Base-by-base conservation (phyloP, 1,140 invertebrate species). In the Bombus cullumanus region DNA sequence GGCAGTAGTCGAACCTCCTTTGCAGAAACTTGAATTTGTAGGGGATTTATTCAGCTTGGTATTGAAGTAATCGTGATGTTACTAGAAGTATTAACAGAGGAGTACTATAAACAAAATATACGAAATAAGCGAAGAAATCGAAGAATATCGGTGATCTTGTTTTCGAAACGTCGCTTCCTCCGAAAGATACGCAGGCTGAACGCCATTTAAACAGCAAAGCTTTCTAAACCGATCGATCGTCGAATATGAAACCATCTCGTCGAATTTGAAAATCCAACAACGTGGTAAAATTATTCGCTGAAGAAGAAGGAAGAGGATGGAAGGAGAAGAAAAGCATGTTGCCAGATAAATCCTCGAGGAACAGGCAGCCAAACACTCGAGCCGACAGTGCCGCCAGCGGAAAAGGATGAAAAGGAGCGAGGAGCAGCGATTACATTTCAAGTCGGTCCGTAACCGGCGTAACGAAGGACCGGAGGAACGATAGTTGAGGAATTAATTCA, bases 401-500 rank as follows among this genome's bases (percentile, higher is more conserved):
- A 47, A 68, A 25, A 68, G 77, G 22, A 47, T 31, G 62, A 31
- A 84, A 84, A 59, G 34, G 76, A 53, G 39, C 39, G 22, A 43
- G 73, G 47, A 84, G 66, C 68, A 69, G 53, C 83, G 83, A 84
- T 84, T 84, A 79, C 76, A 79, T 84, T 84, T 79, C 66, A 39
- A 81, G 83, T 57, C 57, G 78, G 37, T 57, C 31, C 57, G 83
- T 81, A 72, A 79, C 37, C 66, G 81, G 43, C 74, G 75, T 84
- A 85, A 85, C 83, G 83, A 85, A 85, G 83, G 83, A 85, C 76
- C 83, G 76, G 66, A 59, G 83, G 53, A 80, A 84, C 53, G 83
- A 84, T 80, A 73, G 83, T 80, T 22, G 83, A 72, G 83, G 68
- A 85, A 85, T 85, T 85, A 85, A 85, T 85, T 85, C 83, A 72